Conservation (phyloP, 2,888 invertebrate species). For the Macaria notata region DNA sequence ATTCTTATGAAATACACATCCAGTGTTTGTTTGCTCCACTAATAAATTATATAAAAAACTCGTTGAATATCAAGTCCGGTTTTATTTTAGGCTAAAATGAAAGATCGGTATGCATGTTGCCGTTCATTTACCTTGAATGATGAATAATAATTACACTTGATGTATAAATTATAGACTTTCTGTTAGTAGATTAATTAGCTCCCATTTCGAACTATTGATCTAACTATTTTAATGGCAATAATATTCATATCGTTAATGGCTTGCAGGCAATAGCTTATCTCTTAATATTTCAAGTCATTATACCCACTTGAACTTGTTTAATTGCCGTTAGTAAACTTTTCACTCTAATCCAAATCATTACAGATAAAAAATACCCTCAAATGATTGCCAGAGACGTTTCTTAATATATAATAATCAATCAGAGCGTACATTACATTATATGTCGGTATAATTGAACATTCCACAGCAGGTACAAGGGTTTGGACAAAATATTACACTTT, state of each 20-base stretch:
- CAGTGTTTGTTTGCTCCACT: conserved; percentile 59
- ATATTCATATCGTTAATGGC: conserved; percentile 47
- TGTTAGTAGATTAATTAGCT: conserved; percentile 67
- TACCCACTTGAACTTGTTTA: conserved; percentile 15
- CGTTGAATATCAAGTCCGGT: conserved; percentile 61
- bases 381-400: neutral
- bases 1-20: conserved; percentile 69
- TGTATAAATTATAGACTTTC: conserved; percentile 68
- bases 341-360: conserved; percentile 12
- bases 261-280: conserved; percentile 35
- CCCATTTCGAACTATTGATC: conserved; percentile 52
- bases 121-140: conserved; percentile 74
- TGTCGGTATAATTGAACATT: neutral
- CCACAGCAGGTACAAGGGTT: conserved; percentile 26
- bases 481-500: conserved; percentile 31
- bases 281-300: conserved; percentile 29
- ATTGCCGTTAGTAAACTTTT: conserved; percentile 16
- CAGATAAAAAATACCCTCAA: conserved; percentile 5
- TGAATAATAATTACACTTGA: conserved; percentile 68
- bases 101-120: conserved; percentile 67
- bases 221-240: conserved; percentile 55
- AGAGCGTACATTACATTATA: neutral
- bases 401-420: conserved; percentile 3
- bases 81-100: conserved; percentile 65
- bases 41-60: conserved; percentile 62